Conservation (phyloP, 1,140 invertebrate genomes). For the Zaprionus ghesquierei region DNA sequence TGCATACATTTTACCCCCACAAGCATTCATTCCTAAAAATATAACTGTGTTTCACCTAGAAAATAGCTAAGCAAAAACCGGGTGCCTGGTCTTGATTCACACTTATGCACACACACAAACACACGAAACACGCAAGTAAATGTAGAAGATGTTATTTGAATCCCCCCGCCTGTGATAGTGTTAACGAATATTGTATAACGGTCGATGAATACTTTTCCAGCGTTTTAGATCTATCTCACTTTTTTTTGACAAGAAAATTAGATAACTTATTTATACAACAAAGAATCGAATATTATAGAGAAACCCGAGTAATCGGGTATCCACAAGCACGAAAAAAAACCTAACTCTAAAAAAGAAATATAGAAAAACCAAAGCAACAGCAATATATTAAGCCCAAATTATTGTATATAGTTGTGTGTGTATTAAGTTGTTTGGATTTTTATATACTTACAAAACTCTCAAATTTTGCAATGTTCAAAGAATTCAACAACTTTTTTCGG, state of each 20-base stretch:
- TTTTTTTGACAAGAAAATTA: slow-evolving; percentile 40
- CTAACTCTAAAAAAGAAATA: too few relatives aligned
- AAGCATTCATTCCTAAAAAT: slow-evolving; percentile 11
- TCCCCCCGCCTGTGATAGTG: slow-evolving; percentile 72
- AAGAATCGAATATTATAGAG: background rate
- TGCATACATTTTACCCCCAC: too few relatives aligned
- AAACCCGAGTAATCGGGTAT: background rate
- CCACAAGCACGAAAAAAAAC: slow-evolving; percentile 5
- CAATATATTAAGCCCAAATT: too few relatives aligned
- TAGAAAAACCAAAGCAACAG: background rate
- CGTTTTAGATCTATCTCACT: slow-evolving; percentile 37
- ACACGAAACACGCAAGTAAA: slow-evolving; percentile 9
- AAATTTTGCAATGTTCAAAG: too few relatives aligned
- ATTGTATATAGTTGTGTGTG: slow-evolving; percentile 9
- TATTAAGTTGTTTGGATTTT: background rate
- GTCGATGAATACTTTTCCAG: slow-evolving; percentile 27
- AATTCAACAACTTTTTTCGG: too few relatives aligned
- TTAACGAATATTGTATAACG: slow-evolving; percentile 44
- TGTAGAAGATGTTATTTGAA: slow-evolving; percentile 27
- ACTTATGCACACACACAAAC: background rate
- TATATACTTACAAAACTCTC: slow-evolving; percentile 1
- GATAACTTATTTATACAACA: slow-evolving; percentile 31
- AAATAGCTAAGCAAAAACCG: background rate
- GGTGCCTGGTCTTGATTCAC: background rate
- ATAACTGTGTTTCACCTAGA: slow-evolving; percentile 4